Conservation (phyloP, 2,113 vertebrate species). For the Hassar affinis region DNA sequence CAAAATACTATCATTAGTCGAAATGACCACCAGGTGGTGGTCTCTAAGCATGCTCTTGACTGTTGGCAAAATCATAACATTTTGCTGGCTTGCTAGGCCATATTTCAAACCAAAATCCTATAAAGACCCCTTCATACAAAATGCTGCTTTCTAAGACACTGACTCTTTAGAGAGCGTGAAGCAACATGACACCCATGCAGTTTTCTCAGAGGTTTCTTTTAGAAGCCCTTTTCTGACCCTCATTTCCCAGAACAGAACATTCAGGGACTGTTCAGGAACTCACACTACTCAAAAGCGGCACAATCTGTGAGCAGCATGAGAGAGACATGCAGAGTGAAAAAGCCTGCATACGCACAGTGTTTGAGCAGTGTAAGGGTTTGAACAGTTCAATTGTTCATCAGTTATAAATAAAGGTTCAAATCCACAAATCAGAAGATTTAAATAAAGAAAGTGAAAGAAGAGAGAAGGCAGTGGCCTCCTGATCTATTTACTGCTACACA, state of each 20-base stretch:
- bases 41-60: neutral
- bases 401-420: neutral
- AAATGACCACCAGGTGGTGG: constrained; percentile 2
- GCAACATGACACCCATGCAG: neutral
- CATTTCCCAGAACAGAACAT: constrained; percentile 37
- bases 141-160: neutral
- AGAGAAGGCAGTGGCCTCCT: neutral
- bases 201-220: neutral
- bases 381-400: neutral
- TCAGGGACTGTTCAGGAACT: constrained; percentile 10
- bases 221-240: constrained; percentile 9
- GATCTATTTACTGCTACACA: neutral
- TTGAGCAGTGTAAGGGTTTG: neutral
- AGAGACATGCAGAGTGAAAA: constrained; percentile 54
- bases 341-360: constrained; percentile 48
- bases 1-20: neutral
- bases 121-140: neutral
- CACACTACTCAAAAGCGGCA: neutral
- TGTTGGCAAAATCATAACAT: neutral
- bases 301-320: constrained; percentile 67
- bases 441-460: neutral
- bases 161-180: constrained; percentile 9
- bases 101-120: constrained; percentile 6
- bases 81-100: neutral
- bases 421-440: neutral